Evolutionary conservation across 2,888 invertebrate species (phyloP).

Genomic region (Polyommatus icarus): DNA sequence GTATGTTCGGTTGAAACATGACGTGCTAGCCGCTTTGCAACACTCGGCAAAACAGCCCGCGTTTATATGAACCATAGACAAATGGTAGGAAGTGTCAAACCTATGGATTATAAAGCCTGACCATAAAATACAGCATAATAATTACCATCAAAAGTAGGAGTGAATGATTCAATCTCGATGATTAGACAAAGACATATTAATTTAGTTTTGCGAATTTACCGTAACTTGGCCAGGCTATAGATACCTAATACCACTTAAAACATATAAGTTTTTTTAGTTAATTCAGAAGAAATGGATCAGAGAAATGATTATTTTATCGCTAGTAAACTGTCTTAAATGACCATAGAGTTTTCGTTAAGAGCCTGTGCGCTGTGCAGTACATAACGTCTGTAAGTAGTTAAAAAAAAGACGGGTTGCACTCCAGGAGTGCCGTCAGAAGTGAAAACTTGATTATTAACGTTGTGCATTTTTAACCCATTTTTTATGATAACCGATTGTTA

Average conservation of each 20-base stretch:
- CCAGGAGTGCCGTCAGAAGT: too few species aligned
- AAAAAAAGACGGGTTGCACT: too few species aligned
- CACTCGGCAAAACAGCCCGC: conserved; percentile 92
- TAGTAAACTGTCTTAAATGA: neutral
- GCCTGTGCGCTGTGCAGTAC: neutral
- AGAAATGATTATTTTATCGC: neutral
- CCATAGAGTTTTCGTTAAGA: neutral
- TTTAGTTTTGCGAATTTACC: neutral
- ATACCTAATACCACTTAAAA: neutral
- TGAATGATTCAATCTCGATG: too few species aligned
- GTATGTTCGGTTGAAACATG: conserved; percentile 95
- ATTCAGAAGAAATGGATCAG: neutral
- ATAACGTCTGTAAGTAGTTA: neutral
- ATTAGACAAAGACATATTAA: too few species aligned
- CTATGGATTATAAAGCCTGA: neutral
- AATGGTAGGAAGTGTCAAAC: neutral
- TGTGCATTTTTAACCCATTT: too few species aligned
- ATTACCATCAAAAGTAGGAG: neutral
- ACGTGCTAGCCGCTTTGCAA: conserved; percentile 92
- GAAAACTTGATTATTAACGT: too few species aligned
- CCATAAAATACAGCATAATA: neutral
- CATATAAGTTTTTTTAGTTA: neutral
- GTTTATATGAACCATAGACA: conserved; percentile 69
- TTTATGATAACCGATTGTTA: too few species aligned
- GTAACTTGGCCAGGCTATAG: neutral